Percentiles rank a stretch among this genome's conserved stretches.
Conservation (phyloP, 2,888 invertebrate species). For the Dryadula phaetusa region DNA sequence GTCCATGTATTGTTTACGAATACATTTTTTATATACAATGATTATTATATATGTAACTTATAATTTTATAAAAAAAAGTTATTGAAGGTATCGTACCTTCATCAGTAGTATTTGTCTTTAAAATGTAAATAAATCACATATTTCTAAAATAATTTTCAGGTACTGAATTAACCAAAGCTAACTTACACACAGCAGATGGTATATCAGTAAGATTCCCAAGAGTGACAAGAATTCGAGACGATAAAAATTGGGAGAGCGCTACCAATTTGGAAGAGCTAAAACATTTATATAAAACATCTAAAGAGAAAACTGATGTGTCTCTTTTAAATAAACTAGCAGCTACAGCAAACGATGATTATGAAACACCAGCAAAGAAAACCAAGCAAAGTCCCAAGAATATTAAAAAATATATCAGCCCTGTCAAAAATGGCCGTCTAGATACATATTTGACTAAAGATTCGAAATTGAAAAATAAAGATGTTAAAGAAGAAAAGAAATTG, state of each 20-base stretch:
- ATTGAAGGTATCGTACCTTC: too few relatives aligned
- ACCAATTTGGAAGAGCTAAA: constrained; percentile 91
- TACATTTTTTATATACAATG: too few relatives aligned
- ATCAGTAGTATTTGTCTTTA: too few relatives aligned
- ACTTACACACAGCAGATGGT: constrained; percentile 95
- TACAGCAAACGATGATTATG: constrained; percentile 54
- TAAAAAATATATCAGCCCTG: constrained; percentile 27
- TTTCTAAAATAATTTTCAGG: constrained; percentile 67
- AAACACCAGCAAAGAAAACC: constrained; percentile 61
- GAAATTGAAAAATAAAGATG: constrained; percentile 36
- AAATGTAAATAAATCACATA: background rate
- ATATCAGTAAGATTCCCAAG: constrained; percentile 97
- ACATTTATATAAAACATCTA: constrained; percentile 87
- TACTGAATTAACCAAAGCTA: constrained; percentile 91
- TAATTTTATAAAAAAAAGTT: too few relatives aligned
- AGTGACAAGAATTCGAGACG: constrained; percentile 91
- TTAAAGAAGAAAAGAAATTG: constrained; percentile 29
- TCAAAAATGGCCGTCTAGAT: constrained; percentile 41
- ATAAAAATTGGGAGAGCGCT: constrained; percentile 93
- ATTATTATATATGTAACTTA: too few relatives aligned
- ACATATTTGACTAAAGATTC: constrained; percentile 43
- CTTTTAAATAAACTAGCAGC: constrained; percentile 79
- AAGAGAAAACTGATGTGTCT: constrained; percentile 86
- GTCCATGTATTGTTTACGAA: too few relatives aligned
- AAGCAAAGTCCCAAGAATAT: constrained; percentile 56